phyloP scores from a whole-genome alignment of 2,113 vertebrate species.

The Muntiacus reevesi region DNA sequence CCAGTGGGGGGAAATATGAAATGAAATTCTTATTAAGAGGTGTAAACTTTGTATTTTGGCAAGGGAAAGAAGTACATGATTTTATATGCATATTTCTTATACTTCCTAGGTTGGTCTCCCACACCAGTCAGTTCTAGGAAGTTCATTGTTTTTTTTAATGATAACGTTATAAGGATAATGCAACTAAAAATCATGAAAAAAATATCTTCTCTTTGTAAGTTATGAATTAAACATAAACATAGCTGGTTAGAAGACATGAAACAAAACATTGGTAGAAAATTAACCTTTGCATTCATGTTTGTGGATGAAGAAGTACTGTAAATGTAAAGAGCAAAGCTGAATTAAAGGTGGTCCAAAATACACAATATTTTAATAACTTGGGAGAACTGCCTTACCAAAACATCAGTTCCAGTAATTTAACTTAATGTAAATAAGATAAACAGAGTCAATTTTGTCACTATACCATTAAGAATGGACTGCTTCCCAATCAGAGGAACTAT shows the following conservation, averaged over 20 bases:
- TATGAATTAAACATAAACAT: conserved; percentile 12
- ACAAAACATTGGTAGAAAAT: conserved; percentile 15
- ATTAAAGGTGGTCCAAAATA: conserved; percentile 26
- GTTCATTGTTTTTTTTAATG: neutral
- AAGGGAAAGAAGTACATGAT: neutral
- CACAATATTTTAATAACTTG: neutral
- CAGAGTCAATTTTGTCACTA: neutral
- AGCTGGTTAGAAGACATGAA: conserved; percentile 4
- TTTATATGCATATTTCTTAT: neutral
- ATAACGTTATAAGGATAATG: neutral
- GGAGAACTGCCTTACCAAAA: neutral
- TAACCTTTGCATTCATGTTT: conserved; percentile 41
- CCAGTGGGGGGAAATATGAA: neutral
- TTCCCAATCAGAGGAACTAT: neutral
- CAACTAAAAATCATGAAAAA: conserved; percentile 21
- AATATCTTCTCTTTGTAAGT: neutral
- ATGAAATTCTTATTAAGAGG: neutral
- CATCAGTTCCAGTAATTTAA: conserved; percentile 12
- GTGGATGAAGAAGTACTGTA: neutral
- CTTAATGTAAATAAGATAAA: conserved; percentile 28
- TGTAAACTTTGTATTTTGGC: neutral
- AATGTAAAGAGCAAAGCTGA: neutral
- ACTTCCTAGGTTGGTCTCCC: neutral
- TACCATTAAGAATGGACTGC: neutral
- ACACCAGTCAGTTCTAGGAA: neutral